Base-by-base conservation (phyloP, 2,113 vertebrate species). In the Neodon shergylaensis region DNA sequence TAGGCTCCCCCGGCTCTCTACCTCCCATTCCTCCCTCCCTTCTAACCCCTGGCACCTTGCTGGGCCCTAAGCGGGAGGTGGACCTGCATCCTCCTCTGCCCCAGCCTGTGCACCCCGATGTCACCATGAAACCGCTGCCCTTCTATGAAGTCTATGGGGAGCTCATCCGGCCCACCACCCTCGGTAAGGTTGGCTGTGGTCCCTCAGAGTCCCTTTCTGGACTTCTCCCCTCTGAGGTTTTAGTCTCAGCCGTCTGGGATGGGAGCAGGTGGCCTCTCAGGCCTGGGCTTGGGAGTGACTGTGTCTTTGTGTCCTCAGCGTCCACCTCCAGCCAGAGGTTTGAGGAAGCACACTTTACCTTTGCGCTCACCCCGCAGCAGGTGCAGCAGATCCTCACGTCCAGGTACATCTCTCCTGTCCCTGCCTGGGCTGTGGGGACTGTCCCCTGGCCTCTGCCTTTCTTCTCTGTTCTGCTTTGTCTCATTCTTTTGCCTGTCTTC, bases 361-460 rank as follows among this genome's bases (percentile, higher is more conserved):
- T 99, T 8, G 98, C 98, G 4, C 94, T 99, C 1, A 98, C 98
- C 0, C 98, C 98, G 1, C 98, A 99, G 95, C 98, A 99, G 13
- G 98, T 99, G 8, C 98, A 98, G 44, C 98, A 99, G 97, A 98
- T 99, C 63, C 98, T 98, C 74, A 97, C 98, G 0, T 99, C 98
- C 91, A 98, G 98, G 98, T 99, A 84, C 9, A 0, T 19, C 13
- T 58, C 8, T 24, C 36, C n/a, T 19, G 70, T 19, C 36, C 47
- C 31, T 61, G 10, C 78, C 26, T 42, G 77, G 12, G 16, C 61
- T 39, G 3, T 12, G 33, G 28, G n/a, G 63, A 33, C 8, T 54
- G 14, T 65, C 11, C 47, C 76, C 68, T 17, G 14, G 42, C 3
- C n/a, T 54, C 79, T 47, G 33, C 16, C 36, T 72, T 4, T 76